Conservation (phyloP, 2,113 vertebrate species). For the Himantopus leucocephalus region DNA sequence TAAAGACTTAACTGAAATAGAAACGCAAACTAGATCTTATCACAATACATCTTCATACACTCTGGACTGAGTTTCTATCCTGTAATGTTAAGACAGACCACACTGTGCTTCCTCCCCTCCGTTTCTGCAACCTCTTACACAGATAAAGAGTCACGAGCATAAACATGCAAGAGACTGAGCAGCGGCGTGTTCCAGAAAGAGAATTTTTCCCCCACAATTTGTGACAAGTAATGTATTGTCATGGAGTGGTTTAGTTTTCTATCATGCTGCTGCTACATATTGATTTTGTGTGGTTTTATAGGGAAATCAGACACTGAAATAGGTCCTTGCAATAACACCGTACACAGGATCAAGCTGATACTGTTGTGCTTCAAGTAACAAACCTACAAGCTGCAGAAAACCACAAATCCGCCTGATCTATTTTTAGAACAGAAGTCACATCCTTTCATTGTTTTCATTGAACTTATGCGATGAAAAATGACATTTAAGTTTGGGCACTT, state of each 20-base stretch:
- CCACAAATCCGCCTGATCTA: conserved; percentile 28
- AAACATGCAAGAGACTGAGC: not conserved
- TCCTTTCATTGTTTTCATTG: conserved; percentile 64
- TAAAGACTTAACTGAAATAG: not conserved
- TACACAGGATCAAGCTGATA: not conserved
- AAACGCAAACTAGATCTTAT: not conserved
- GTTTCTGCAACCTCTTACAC: not conserved
- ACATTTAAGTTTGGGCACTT: conserved; percentile 22
- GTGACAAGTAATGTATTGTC: not conserved
- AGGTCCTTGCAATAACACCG: not conserved
- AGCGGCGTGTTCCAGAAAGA: not conserved
- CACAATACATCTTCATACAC: not conserved
- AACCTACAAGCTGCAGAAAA: conserved; percentile 14
- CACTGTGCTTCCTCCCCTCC: not conserved
- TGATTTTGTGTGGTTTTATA: not conserved
- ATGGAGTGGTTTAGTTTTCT: not conserved
- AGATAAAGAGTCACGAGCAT: not conserved
- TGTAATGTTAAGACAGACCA: not conserved
- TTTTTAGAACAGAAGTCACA: conserved; percentile 63
- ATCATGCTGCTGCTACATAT: not conserved
- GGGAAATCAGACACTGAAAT: not conserved
- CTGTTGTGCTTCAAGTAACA: not conserved
- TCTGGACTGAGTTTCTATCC: not conserved
- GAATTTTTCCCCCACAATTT: not conserved
- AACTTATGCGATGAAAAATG: conserved; percentile 31